A percentile compares a stretch with the other conserved stretches of the same genome.
These are phyloP conservation scores for Antigone vipio DNA, from an alignment of 2,113 vertebrate species.

Conservation along the genomic window DNA sequence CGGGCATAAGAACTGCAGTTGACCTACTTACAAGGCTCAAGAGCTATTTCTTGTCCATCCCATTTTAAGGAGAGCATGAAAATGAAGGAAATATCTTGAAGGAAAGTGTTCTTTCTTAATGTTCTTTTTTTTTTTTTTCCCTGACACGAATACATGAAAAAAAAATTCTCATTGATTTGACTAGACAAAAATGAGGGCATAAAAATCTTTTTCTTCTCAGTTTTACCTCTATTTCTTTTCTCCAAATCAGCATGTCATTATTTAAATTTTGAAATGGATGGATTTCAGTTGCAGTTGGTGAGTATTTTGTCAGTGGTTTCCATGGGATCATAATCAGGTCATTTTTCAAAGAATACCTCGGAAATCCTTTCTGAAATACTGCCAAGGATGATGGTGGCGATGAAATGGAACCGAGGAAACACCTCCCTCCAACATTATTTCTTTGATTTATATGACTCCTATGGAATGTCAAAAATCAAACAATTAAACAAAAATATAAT, in stretches of 20 bases:
- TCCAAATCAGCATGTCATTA: conserved; percentile 6
- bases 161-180: not conserved
- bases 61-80: not conserved
- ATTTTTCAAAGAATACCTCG: conserved; percentile 25
- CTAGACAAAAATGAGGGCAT: not conserved
- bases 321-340: not conserved
- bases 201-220: not conserved
- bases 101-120: not conserved
- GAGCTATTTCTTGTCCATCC: conserved; percentile 6
- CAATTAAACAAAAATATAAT: not conserved
- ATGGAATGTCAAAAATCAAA: not conserved
- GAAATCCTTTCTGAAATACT: conserved; percentile 13
- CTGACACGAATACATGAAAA: not conserved
- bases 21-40: conserved; percentile 30
- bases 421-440: not conserved
- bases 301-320: conserved; percentile 22
- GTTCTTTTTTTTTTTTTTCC: not conserved
- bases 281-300: not conserved
- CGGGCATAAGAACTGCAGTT: not conserved
- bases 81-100: conserved; percentile 9
- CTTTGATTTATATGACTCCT: not conserved
- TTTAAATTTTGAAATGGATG: conserved; percentile 29
- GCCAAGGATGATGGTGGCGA: not conserved
- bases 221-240: not conserved
- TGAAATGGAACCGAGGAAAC: not conserved